phyloP scores from a whole-genome alignment of 2,113 vertebrate genomes.

The Perca schrenkii region DNA sequence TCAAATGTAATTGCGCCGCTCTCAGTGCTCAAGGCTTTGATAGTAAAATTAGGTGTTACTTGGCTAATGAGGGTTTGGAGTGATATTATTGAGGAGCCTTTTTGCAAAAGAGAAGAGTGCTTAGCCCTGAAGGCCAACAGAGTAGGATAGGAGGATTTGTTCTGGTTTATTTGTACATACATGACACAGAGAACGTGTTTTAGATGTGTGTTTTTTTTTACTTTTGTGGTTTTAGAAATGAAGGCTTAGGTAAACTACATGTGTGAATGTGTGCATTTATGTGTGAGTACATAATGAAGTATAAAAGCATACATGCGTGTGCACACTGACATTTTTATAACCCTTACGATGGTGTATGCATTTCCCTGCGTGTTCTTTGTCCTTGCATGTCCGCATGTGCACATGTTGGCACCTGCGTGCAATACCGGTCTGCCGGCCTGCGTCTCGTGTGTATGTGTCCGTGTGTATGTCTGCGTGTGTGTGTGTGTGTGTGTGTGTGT shows the following conservation, averaged over 20 bases:
- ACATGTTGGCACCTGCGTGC: constrained; percentile 78
- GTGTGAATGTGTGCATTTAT: constrained; percentile 30
- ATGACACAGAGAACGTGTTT: constrained; percentile 11
- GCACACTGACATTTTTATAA: constrained; percentile 48
- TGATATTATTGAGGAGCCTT: constrained; percentile 39
- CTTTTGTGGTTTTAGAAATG: neutral
- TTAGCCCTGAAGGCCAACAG: constrained; percentile 34
- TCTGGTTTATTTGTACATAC: constrained; percentile 19
- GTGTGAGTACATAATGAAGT: constrained; percentile 37
- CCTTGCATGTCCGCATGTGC: constrained; percentile 80
- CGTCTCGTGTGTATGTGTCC: constrained; percentile 69
- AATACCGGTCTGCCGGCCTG: constrained; percentile 74
- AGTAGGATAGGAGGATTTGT: constrained; percentile 20
- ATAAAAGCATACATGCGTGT: constrained; percentile 51
- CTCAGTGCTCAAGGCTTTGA: constrained; percentile 63
- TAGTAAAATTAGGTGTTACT: constrained; percentile 64
- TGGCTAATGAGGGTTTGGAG: constrained; percentile 64
- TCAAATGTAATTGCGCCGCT: constrained; percentile 71
- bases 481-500: constrained; percentile 39
- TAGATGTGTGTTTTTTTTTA: neutral
- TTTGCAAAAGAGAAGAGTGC: constrained; percentile 11
- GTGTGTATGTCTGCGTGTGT: constrained; percentile 37
- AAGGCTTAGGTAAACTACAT: constrained; percentile 5
- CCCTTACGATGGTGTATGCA: constrained; percentile 72
- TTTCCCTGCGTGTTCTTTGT: constrained; percentile 82